Evolutionary conservation across 2,113 vertebrate species (phyloP), one percentile per base, ranked within the genome.

Genomic region (Sceloporus tristichus): DNA sequence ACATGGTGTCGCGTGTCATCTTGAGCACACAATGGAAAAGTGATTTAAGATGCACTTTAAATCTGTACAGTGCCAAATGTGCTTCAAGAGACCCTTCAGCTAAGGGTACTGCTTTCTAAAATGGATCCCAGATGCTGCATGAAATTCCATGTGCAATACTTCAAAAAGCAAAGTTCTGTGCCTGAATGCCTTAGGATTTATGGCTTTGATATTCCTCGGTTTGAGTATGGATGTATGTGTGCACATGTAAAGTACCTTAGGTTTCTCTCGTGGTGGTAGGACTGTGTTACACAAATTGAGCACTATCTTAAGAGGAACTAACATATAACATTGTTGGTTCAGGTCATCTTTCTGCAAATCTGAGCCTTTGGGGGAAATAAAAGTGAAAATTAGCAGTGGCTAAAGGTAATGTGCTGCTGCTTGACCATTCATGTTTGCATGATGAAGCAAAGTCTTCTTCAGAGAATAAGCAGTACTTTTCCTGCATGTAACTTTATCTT

Each of bases 391-490:
- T 48, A 21, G 19, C 29, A 79, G 27, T 62, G 40, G 10, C 42
- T 29, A 84, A n/a, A 84, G 40, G 81, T n/a, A 71, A 11, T 21
- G 9, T 21, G 11, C 38, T 48, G 42, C 27, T 16, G 8, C 62
- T 82, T 53, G 62, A 62, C 8, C 19, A 19, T 42, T 19, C 34
- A 3, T 38, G 56, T 23, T 68, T 82, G 65, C 38, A 70, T 29
- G 80, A 5, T 34, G 18, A 79, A 90, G 91, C 66, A 88, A 85
- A 66, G 59, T 42, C 83, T 83, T 9, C 85, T 83, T 85, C 48
- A 84, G 88, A 34, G 85, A 86, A 91, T 42, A 82, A 34, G 76
- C 68, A 88, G 91, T 85, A 62, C 3, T 3, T 19, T 88, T 73
- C 86, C 68, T 82, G 25, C 82, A 85, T n/a, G 9, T 38, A 1